A percentile compares a stretch with the other conserved stretches of the same genome.
phyloP scores from a whole-genome alignment of 2,113 vertebrate genomes.

The Synchiropus splendidus region DNA sequence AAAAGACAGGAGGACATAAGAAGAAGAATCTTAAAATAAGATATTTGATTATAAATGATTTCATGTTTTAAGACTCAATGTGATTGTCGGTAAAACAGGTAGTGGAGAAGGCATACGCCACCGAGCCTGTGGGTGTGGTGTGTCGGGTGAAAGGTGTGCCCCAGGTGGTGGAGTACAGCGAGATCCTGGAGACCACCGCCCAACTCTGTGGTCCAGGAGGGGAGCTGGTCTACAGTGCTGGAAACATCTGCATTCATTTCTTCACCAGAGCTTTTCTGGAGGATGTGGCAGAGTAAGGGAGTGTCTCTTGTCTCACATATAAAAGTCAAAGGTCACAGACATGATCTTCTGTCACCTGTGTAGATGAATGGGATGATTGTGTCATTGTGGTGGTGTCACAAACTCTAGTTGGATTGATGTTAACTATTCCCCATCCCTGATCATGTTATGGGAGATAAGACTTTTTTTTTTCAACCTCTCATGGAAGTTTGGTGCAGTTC shows the following conservation, averaged over 20 bases:
- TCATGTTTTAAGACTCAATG: no score
- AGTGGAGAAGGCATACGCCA: constrained; percentile 94
- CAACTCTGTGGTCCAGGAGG: constrained; percentile 77
- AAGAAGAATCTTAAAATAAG: no score
- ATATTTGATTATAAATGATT: no score
- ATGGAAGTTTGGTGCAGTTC: no score
- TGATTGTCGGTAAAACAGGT: no score
- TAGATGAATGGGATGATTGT: no score
- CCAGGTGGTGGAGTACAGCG: constrained; percentile 96
- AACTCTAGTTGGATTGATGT: no score
- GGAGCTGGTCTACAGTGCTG: constrained; percentile 83
- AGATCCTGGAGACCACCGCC: constrained; percentile 86
- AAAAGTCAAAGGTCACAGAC: neutral
- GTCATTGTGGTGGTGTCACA: no score
- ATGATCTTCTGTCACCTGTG: constrained; percentile 1
- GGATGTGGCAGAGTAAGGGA: constrained; percentile 80
- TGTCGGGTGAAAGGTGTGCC: constrained; percentile 84
- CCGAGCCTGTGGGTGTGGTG: constrained; percentile 90
- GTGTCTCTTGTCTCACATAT: neutral
- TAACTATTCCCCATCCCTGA: no score
- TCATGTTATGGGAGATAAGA: no score
- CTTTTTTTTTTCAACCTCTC: no score
- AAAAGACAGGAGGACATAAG: no score
- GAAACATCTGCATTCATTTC: constrained; percentile 92
- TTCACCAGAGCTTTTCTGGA: constrained; percentile 83